Evolutionary conservation across 2,888 invertebrate species (phyloP).

Genomic region (Alcis repandata): DNA sequence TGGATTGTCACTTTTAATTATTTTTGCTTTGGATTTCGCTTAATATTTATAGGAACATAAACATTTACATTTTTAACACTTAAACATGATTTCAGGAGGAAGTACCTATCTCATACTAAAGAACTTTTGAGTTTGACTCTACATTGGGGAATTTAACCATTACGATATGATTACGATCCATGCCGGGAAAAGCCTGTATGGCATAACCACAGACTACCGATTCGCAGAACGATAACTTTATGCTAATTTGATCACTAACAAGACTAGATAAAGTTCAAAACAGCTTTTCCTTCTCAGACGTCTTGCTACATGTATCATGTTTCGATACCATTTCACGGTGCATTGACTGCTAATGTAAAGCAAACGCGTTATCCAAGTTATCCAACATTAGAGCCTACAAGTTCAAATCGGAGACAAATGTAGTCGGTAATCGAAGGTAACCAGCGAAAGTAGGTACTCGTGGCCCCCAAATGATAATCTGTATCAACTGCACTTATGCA

Average conservation of each 20-base stretch:
- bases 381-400: slow-evolving; percentile 33
- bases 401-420: slow-evolving; percentile 46
- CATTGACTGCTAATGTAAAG: slow-evolving; percentile 41
- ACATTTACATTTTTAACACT: too few species aligned
- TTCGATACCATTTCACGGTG: slow-evolving; percentile 43
- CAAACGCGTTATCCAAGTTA: slow-evolving; percentile 36
- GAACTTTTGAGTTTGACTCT: too few species aligned
- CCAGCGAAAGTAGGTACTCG: slow-evolving; percentile 80
- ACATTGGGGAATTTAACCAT: too few species aligned
- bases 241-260: slow-evolving; percentile 9
- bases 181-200: neutral
- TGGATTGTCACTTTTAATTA: too few species aligned
- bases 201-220: slow-evolving; percentile 11
- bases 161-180: too few species aligned
- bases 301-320: slow-evolving; percentile 36
- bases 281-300: neutral
- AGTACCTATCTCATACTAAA: too few species aligned
- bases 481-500: slow-evolving; percentile 83
- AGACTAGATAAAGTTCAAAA: slow-evolving; percentile 11
- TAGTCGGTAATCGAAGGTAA: slow-evolving; percentile 60
- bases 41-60: too few species aligned
- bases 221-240: neutral
- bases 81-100: too few species aligned
- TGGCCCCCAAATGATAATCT: slow-evolving; percentile 86
- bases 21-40: too few species aligned